A percentile compares a stretch with the other conserved stretches of the same genome.
Evolutionary conservation across 2,113 vertebrate genomes (phyloP).

Genomic region (Galeopterus variegatus): DNA sequence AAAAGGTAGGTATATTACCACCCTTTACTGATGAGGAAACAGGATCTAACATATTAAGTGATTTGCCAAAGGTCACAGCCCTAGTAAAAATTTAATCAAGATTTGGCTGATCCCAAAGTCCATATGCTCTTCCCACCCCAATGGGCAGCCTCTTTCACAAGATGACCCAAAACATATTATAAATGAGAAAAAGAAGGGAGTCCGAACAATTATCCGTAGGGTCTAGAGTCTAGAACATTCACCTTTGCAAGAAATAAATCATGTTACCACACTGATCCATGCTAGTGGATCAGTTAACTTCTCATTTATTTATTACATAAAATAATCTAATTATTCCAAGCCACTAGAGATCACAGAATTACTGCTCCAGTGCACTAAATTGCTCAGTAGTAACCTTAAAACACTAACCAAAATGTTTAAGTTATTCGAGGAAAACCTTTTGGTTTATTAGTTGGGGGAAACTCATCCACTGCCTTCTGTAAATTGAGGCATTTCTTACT

Average conservation of each 20-base stretch:
- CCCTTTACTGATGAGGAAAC: background rate
- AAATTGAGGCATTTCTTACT: background rate
- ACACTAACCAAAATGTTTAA: constrained; percentile 58
- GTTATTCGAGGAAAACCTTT: constrained; percentile 64
- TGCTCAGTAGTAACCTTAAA: constrained; percentile 57
- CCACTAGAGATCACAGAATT: constrained; percentile 68
- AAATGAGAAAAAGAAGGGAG: constrained; percentile 63
- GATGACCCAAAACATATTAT: constrained; percentile 63
- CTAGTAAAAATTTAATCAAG: constrained; percentile 62
- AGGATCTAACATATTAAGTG: background rate
- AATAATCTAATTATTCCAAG: constrained; percentile 81
- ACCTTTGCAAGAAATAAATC: constrained; percentile 79
- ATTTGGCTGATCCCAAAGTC: constrained; percentile 61
- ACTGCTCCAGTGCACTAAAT: constrained; percentile 45
- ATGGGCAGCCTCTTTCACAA: constrained; percentile 41
- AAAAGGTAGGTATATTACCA: background rate
- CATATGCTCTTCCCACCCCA: constrained; percentile 42
- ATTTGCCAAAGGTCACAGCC: constrained; percentile 60
- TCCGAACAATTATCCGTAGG: constrained; percentile 72
- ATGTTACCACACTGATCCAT: constrained; percentile 62
- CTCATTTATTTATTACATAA: constrained; percentile 73
- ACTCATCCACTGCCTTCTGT: background rate
- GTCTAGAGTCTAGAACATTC: constrained; percentile 60
- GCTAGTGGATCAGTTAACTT: constrained; percentile 70
- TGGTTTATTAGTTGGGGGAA: constrained; percentile 1